Conservation (phyloP, 2,113 vertebrate genomes). For the Crotalus tigris region DNA sequence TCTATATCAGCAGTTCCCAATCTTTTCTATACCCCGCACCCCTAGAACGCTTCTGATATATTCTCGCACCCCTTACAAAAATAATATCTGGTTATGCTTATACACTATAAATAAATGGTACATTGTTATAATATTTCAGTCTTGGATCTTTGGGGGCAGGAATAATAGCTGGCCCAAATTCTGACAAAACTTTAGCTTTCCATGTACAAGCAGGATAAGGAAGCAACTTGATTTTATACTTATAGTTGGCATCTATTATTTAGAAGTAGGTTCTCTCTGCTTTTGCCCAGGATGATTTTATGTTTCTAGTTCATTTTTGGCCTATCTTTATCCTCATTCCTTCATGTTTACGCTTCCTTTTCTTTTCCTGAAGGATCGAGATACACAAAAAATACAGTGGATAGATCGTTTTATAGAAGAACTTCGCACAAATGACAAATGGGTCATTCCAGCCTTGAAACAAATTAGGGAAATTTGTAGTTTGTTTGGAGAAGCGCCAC, state of each 20-base stretch:
- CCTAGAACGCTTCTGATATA: too few relatives aligned
- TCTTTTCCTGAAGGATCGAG: slow-evolving; percentile 84
- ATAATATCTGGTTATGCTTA: too few relatives aligned
- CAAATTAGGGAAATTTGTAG: slow-evolving; percentile 99
- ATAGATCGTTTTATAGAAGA: slow-evolving; percentile 99
- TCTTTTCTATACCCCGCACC: too few relatives aligned
- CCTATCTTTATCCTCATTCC: neutral
- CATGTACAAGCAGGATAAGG: neutral
- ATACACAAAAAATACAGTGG: slow-evolving; percentile 99
- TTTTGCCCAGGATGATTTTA: neutral
- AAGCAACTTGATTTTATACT: neutral
- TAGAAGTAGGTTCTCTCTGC: neutral
- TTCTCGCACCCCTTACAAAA: too few relatives aligned
- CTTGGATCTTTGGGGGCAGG: neutral
- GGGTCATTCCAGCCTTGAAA: slow-evolving; percentile 98
- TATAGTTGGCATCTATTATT: neutral
- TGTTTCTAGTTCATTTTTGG: neutral
- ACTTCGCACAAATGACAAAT: slow-evolving; percentile 98
- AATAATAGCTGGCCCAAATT: neutral
- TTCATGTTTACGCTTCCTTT: neutral
- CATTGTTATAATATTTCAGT: neutral
- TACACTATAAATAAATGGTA: neutral
- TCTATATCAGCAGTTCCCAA: too few relatives aligned
- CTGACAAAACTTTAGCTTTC: neutral
- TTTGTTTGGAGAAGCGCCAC: slow-evolving; percentile 98